Evolutionary conservation across 2,888 invertebrate species (phyloP).

Genomic region (Agrypnus murinus): DNA sequence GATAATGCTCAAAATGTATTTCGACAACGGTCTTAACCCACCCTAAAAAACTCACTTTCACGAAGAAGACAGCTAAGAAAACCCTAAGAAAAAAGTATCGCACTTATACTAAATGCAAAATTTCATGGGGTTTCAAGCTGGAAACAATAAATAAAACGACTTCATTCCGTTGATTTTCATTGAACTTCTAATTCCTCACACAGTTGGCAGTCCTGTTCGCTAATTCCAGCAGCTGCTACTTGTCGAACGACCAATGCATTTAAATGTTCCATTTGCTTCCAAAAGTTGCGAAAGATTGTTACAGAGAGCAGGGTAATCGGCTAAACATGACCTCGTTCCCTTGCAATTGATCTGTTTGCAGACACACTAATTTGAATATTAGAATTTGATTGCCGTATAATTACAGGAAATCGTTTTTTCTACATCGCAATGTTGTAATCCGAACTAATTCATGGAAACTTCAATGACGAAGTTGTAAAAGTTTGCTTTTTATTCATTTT

Average conservation of each 20-base stretch:
- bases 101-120: too few relatives aligned
- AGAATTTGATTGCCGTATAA: conserved; percentile 46
- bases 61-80: not conserved
- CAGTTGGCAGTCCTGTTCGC: conserved; percentile 37
- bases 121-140: not conserved
- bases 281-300: conserved; percentile 61
- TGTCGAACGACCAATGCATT: conserved; percentile 67
- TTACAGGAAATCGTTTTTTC: conserved; percentile 32
- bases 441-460: too few relatives aligned
- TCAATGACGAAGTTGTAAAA: too few relatives aligned
- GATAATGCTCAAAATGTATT: not conserved
- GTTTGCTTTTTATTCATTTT: too few relatives aligned
- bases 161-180: conserved; percentile 41
- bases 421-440: too few relatives aligned
- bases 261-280: conserved; percentile 67
- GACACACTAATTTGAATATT: conserved; percentile 55
- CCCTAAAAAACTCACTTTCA: not conserved
- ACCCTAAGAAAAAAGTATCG: not conserved
- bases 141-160: not conserved
- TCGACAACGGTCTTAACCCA: not conserved
- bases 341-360: conserved; percentile 46
- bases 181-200: conserved; percentile 60
- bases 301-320: conserved; percentile 52
- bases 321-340: conserved; percentile 55
- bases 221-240: conserved; percentile 48